Conservation (phyloP, 2,888 invertebrate species). For the Hoplodrina ambigua region DNA sequence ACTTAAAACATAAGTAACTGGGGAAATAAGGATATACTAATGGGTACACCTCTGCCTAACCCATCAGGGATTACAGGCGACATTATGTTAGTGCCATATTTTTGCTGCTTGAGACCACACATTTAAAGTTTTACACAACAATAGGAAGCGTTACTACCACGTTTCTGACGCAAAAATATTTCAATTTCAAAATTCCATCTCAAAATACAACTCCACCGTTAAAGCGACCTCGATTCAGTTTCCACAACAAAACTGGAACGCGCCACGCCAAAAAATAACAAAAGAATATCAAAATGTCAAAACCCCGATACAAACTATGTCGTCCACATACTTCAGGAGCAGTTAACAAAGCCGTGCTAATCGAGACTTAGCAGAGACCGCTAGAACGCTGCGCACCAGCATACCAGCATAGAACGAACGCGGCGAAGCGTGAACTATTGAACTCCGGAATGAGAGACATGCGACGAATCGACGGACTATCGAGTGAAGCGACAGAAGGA, state of each 20-base stretch:
- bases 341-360: constrained; percentile 45
- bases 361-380: constrained; percentile 43
- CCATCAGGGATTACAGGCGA: too few relatives aligned
- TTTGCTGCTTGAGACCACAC: too few relatives aligned
- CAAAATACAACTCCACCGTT: constrained; percentile 16
- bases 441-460: constrained; percentile 64
- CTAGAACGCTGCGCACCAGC: constrained; percentile 47
- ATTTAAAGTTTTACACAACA: background rate
- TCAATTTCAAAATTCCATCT: constrained; percentile 23
- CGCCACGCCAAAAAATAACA: constrained; percentile 1
- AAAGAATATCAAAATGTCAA: constrained; percentile 9
- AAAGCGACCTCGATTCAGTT: constrained; percentile 20
- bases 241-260: constrained; percentile 11
- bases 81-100: too few relatives aligned
- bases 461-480: constrained; percentile 29
- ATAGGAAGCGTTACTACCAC: background rate
- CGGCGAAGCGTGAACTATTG: constrained; percentile 72
- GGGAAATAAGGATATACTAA: too few relatives aligned
- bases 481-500: constrained; percentile 9
- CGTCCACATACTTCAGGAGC: constrained; percentile 28
- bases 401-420: constrained; percentile 62
- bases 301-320: constrained; percentile 18
- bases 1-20: too few relatives aligned
- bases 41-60: too few relatives aligned
- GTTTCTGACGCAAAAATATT: background rate